Conservation (phyloP, 2,797 vertebrate genomes). For the Pseudochirops corinnae region DNA sequence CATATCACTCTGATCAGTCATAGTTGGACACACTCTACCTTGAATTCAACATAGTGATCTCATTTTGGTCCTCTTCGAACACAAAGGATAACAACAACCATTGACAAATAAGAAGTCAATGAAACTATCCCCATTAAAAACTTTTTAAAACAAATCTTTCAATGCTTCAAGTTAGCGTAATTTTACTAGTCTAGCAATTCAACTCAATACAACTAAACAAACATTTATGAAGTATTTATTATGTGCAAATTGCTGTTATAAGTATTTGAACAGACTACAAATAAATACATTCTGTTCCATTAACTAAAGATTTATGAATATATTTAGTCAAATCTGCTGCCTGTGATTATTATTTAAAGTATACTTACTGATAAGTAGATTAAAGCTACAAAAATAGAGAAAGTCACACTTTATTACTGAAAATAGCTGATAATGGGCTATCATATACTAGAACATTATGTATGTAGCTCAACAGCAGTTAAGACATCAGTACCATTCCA, state of each 20-base stretch:
- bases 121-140: constrained; percentile 15
- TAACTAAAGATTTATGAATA: neutral
- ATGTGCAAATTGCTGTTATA: neutral
- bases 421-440: constrained; percentile 59
- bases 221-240: neutral
- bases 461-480: constrained; percentile 41
- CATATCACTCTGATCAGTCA: neutral
- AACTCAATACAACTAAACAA: constrained; percentile 33
- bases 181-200: neutral
- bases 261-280: neutral
- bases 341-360: constrained; percentile 62
- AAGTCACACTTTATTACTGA: constrained; percentile 65
- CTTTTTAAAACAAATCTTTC: constrained; percentile 19
- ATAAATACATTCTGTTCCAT: neutral
- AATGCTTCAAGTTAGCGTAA: neutral
- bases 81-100: neutral
- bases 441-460: constrained; percentile 17
- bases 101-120: constrained; percentile 5
- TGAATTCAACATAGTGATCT: neutral
- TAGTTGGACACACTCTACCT: neutral
- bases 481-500: constrained; percentile 4
- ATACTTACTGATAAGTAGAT: constrained; percentile 31
- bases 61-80: neutral
- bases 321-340: constrained; percentile 30
- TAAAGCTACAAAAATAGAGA: constrained; percentile 71